phyloP scores from a whole-genome alignment of 2,888 invertebrate genomes.

The Trilocha varians region DNA sequence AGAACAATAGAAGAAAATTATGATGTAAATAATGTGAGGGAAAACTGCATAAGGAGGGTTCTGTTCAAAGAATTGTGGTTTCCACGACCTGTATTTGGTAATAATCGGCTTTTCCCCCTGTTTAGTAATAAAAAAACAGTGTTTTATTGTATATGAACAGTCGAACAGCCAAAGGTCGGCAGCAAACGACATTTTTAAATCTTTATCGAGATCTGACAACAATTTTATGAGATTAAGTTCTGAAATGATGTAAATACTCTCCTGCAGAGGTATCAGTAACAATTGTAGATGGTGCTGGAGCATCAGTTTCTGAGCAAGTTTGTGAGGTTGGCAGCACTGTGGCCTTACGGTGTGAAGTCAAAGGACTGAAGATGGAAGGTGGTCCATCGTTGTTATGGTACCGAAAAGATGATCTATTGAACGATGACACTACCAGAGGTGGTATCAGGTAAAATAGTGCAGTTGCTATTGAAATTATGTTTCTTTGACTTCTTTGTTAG shows the following conservation, averaged over 20 bases:
- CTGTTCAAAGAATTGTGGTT: background rate
- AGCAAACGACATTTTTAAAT: too few relatives aligned
- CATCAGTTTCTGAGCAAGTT: constrained; percentile 56
- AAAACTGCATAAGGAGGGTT: background rate
- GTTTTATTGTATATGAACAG: too few relatives aligned
- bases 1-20: too few relatives aligned
- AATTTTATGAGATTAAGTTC: too few relatives aligned
- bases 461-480: too few relatives aligned
- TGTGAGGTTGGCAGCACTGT: constrained; percentile 64
- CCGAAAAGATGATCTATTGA: constrained; percentile 48
- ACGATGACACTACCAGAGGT: constrained; percentile 62
- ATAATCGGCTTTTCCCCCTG: too few relatives aligned
- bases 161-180: too few relatives aligned
- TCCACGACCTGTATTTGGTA: background rate
- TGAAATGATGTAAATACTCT: background rate
- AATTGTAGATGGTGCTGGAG: constrained; percentile 64
- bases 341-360: constrained; percentile 57
- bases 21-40: too few relatives aligned
- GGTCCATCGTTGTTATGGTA: constrained; percentile 63
- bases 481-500: too few relatives aligned
- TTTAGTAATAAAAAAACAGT: too few relatives aligned
- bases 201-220: too few relatives aligned
- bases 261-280: constrained; percentile 57
- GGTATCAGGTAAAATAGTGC: constrained; percentile 59
- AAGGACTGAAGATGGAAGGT: constrained; percentile 60